Percentiles rank a stretch among this genome's conserved stretches.
Evolutionary conservation across 2,113 vertebrate species (phyloP).

Genomic region (Pachycephala philippinensis): DNA sequence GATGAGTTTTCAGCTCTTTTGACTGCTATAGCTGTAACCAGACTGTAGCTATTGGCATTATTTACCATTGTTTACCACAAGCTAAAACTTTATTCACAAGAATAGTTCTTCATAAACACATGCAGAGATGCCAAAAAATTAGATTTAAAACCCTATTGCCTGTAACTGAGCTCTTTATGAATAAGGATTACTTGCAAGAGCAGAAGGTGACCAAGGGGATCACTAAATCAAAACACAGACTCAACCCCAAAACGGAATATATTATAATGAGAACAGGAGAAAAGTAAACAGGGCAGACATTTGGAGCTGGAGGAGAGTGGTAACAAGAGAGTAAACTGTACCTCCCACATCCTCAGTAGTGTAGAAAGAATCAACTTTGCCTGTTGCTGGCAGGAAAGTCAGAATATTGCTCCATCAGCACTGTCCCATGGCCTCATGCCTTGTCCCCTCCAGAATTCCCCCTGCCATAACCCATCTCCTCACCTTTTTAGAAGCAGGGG

Average conservation of each 20-base stretch:
- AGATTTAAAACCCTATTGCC: neutral
- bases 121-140: neutral
- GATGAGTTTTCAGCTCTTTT: neutral
- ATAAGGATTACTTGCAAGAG: neutral
- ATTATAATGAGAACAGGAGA: neutral
- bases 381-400: neutral
- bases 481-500: neutral
- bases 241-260: neutral
- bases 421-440: neutral
- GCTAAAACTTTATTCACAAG: slow-evolving; percentile 16
- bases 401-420: neutral
- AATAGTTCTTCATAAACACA: slow-evolving; percentile 11
- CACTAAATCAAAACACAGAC: slow-evolving; percentile 1
- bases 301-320: neutral
- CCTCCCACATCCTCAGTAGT: neutral
- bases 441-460: neutral
- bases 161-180: slow-evolving; percentile 20
- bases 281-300: neutral
- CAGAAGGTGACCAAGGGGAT: neutral
- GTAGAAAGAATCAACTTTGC: neutral
- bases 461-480: neutral
- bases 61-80: slow-evolving; percentile 25
- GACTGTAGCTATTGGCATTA: neutral
- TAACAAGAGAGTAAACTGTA: neutral
- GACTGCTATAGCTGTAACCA: neutral